phyloP scores from a whole-genome alignment of 2,888 invertebrate species.

The Imbricaverruca yamaguchii region DNA sequence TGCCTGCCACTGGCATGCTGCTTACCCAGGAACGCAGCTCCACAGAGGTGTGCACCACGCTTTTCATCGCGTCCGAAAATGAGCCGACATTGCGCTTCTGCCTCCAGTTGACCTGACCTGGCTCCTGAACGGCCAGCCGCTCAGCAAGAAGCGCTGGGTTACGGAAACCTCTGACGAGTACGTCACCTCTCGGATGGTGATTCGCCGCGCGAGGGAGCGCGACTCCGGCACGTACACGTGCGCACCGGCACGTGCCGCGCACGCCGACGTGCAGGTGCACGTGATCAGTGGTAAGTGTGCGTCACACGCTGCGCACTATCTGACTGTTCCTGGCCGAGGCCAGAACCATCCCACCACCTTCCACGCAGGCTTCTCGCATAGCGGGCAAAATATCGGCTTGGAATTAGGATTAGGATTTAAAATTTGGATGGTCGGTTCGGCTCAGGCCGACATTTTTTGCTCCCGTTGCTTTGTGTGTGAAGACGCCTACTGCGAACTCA shows the following conservation, averaged over 20 bases:
- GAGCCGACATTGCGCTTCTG: neutral
- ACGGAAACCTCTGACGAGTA: conserved; percentile 6
- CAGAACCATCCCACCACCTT: too few species aligned
- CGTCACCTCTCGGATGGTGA: conserved; percentile 1
- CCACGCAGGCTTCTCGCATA: too few species aligned
- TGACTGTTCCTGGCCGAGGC: too few species aligned
- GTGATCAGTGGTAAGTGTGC: neutral
- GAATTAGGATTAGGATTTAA: too few species aligned
- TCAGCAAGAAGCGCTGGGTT: conserved; percentile 1
- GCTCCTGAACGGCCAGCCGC: neutral
- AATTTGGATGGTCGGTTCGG: too few species aligned
- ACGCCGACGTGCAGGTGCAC: conserved; percentile 15
- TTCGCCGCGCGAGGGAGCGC: neutral
- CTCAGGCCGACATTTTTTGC: too few species aligned
- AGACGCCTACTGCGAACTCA: too few species aligned
- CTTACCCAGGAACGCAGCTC: neutral
- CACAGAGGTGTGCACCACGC: neutral
- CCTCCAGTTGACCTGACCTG: neutral
- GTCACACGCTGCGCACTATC: neutral
- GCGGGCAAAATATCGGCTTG: too few species aligned
- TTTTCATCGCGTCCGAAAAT: neutral
- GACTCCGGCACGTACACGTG: conserved; percentile 15
- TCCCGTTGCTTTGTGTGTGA: too few species aligned
- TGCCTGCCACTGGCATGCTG: too few species aligned
- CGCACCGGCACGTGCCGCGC: neutral